phyloP scores from a whole-genome alignment of 2,113 vertebrate genomes.

The Tetrax tetrax region DNA sequence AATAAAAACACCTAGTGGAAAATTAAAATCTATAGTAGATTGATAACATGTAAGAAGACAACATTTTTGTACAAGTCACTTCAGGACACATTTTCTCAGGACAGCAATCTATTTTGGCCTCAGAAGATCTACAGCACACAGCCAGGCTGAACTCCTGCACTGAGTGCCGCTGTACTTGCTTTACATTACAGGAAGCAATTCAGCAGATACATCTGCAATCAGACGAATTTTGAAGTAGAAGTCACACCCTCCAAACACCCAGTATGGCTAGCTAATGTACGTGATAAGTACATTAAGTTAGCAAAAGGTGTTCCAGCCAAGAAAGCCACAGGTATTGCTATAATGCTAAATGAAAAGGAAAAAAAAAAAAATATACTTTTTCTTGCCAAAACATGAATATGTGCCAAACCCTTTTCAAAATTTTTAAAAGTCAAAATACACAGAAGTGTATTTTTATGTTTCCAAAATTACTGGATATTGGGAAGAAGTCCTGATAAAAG shows the following conservation, averaged over 20 bases:
- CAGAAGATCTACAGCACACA: background rate
- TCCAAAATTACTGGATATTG: background rate
- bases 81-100: background rate
- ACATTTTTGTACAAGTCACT: background rate
- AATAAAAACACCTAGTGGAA: background rate
- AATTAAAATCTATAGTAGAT: background rate
- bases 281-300: background rate
- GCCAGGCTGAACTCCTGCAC: background rate
- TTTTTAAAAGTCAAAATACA: background rate
- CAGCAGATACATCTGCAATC: background rate
- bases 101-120: background rate
- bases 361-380: fast-evolving
- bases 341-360: background rate
- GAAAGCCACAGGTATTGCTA: background rate
- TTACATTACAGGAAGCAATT: background rate
- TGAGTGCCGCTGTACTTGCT: background rate
- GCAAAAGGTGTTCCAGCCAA: background rate
- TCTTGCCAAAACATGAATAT: background rate
- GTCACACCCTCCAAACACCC: background rate
- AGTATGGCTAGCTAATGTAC: background rate
- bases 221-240: background rate
- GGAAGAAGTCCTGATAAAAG: background rate
- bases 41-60: background rate
- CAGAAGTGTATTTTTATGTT: background rate
- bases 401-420: background rate